phyloP scores from a whole-genome alignment of 1,140 invertebrate species.

The Mycetomoellerius zeteki region DNA sequence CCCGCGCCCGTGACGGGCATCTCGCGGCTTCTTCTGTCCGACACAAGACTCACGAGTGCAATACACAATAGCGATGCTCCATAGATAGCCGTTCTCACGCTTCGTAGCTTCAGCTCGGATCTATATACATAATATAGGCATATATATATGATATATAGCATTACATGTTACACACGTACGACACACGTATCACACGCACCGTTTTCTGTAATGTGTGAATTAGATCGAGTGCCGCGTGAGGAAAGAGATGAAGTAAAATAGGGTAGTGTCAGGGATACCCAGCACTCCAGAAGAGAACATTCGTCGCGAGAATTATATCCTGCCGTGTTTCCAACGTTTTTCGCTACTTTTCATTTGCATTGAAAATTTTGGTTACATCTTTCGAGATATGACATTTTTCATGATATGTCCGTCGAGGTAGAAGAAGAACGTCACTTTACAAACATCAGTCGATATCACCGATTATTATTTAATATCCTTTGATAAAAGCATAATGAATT shows the following conservation, averaged over 20 bases:
- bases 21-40: conserved; percentile 76
- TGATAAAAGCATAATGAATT: background rate
- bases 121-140: conserved; percentile 70
- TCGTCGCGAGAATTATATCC: background rate
- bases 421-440: background rate
- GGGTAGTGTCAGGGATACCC: conserved; percentile 25
- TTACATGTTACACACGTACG: conserved; percentile 61
- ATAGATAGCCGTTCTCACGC: conserved; percentile 84
- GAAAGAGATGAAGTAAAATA: conserved; percentile 9
- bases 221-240: conserved; percentile 55
- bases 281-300: conserved; percentile 49
- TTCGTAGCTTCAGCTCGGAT: conserved; percentile 82
- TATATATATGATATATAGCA: conserved; percentile 62
- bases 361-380: background rate
- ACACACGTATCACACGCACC: conserved; percentile 57
- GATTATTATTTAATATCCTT: conserved; percentile 5
- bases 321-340: background rate
- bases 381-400: background rate
- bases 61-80: conserved; percentile 84
- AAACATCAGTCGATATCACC: background rate
- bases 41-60: conserved; percentile 80
- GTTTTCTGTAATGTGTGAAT: conserved; percentile 58
- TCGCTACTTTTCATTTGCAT: background rate
- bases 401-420: background rate
- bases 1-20: conserved; percentile 59